Base-by-base conservation (phyloP, 1,140 invertebrate species). In the Capitella teleta region DNA sequence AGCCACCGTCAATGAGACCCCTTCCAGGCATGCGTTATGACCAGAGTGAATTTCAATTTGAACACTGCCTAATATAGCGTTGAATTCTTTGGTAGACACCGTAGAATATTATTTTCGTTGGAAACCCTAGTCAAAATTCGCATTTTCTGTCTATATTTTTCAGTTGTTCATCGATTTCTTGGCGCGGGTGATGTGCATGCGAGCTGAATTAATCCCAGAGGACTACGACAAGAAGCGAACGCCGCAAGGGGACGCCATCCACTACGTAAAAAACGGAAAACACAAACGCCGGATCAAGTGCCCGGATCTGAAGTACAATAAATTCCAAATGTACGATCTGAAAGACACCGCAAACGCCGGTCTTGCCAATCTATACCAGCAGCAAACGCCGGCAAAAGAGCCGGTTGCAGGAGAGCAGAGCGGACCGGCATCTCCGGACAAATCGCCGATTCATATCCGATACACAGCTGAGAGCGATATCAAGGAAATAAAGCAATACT, bases 371-470 rank as follows among this genome's bases (percentile, higher is more conserved):
- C 5, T 25, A 24, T 23, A 40, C 37, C 37, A 40, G 19, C 23
- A 21, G 23, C 18, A 19, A 6, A 45, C 43, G 26, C 16, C 43
- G 23, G 16, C 28, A 18, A 18, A 18, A 16, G 23, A 12, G 10
- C 16, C 12, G 23, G 3, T 26, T 5, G 5, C 42, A n/a, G 3
- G 16, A n/a, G 42, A 44, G 3, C 36, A 21, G 36, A 16, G 5
- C 19, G 42, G 25, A 6, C 26, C 45, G 2, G 18, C 26, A 24
- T n/a, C 45, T 2, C 28, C 28, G 3, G 19, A 28, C 4, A 32
- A 47, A 41, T 58, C 58, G 41, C 28, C 45, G 23, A 32, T 47
- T 28, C 63, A 70, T 28, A 47, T 66, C 34, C 18, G 21, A 5
- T 19, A 47, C n/a, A 21, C 42, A 6, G 5, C 51, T 19, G 45